Evolutionary conservation across 2,888 invertebrate species (phyloP), one percentile per base, ranked within the genome.

Genomic region (Drosophila quasianomalipes): DNA sequence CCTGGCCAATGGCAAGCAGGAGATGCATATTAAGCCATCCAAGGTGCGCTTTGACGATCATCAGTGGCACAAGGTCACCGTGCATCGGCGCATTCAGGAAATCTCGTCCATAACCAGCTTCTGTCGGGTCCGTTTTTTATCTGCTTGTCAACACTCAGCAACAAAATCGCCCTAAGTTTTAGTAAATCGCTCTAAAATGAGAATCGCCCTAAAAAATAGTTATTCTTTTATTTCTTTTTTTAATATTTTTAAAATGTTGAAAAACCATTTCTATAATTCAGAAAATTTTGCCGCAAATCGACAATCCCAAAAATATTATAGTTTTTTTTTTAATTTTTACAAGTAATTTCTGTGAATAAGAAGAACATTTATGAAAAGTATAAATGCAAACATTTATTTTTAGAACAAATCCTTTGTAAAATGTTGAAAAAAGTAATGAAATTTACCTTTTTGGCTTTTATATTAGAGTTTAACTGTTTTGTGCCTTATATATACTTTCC

Each of bases 11-110:
- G 97, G 97, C 12, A 97, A 97, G 92, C 96, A 97, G 92, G 97
- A 97, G 94, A 96, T 97, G 95, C 97, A 96, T 92, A 97, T 98
- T 89, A 97, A 96, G 92, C 98, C 98, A 0, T 96, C 97, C 57
- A 96, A 96, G 93, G 96, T 98, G 35, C 95, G 98, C 59, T 98
- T 99, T 93, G 98, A 99, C 92, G 99, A 99, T 94, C 98, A 98
- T 94, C 97, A 98, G 93, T 99, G 98, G 98, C 99, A 99, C 93
- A 97, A 97, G 93, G 96, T 99, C 65, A 96, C 97, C 65, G 97
- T 99, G 4, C 97, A 97, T 91, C 94, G 99, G 72, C 96, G 97
- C 91, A 97, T 98, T 85, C 97, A 98, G 93, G 98, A 98, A 97
- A 97, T 98, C 90, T 97, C 97, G 54, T 95, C 97, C 78, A 96